Percentiles rank a stretch among this genome's conserved stretches.
Evolutionary conservation across 1,140 invertebrate genomes (phyloP).

Genomic region (Drosophila orosa): DNA sequence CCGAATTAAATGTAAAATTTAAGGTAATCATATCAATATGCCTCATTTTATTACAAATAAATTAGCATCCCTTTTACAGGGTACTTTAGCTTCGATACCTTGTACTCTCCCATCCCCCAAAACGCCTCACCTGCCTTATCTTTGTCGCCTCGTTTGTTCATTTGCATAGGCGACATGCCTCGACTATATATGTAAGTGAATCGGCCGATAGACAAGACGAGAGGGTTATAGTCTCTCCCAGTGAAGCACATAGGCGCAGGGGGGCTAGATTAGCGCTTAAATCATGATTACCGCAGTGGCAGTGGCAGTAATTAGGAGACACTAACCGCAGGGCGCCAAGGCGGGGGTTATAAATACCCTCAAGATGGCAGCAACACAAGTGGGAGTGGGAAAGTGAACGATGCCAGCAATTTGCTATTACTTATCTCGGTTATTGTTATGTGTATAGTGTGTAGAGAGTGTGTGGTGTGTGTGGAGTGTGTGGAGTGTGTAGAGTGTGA

Average conservation of each 20-base stretch:
- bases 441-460: conserved; percentile 23
- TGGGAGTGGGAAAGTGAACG: conserved; percentile 25
- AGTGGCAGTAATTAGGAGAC: conserved; percentile 68
- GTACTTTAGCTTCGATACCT: neutral
- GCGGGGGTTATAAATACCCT: conserved; percentile 54
- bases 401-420: conserved; percentile 76
- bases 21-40: neutral
- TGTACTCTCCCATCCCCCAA: no score
- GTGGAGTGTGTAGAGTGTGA: conserved; percentile 16
- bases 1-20: no score
- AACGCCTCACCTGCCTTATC: conserved; percentile 8
- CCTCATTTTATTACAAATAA: neutral
- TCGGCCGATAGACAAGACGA: neutral
- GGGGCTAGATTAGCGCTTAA: conserved; percentile 65
- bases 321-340: conserved; percentile 28
- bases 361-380: conserved; percentile 54
- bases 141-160: conserved; percentile 8
- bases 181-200: neutral
- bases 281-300: conserved; percentile 70
- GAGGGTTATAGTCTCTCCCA: neutral
- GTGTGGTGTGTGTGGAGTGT: neutral
- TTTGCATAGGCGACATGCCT: conserved; percentile 18
- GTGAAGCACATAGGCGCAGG: neutral
- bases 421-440: conserved; percentile 72
- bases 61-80: neutral